Evolutionary conservation across 2,888 invertebrate species (phyloP), one percentile per base, ranked within the genome.

Genomic region (Sipha maydis): DNA sequence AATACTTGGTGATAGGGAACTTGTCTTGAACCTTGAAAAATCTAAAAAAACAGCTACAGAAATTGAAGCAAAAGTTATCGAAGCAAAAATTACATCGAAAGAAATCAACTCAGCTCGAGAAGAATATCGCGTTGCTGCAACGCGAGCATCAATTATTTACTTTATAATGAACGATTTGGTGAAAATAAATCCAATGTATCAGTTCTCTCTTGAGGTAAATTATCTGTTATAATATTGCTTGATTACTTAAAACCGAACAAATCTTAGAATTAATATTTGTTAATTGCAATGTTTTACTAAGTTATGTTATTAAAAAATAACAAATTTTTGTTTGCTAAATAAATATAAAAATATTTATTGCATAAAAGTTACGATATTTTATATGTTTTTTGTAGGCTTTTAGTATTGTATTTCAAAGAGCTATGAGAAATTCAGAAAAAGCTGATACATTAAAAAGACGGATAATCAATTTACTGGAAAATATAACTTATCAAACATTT

Each of bases 161-260:
- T 99, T 99, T 92, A 97, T 98, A 90, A 93, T 99, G 89, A 98
- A 97, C 91, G 98, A 98, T 91, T 92, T 99, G 82, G 94, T 95
- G 92, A 97, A 97, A 92, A 97, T 98, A 91, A 97, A 98, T 92
- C 96, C 97, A 78, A 97, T 99, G 91, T 99, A 99, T 92, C 98
- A 98, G 92, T 98, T 98, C 93, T 98, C 98, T 0, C 92, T 98
- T 89, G 98, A 98, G 92, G 93, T 93, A 90, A 82, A 67, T 61
- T 84, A 61, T 25, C 25, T 25, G 8, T 25, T 61, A 21, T 56
- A 61, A 61, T 61, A 61, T 25, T 21, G 25, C 4, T 25, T 48
- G 14, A 11, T 48, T 48, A 14, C 48, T 48, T 48, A 61, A 21
- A 2, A 21, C 0, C 25, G 7, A 61, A 61, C 21, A 25, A 11